A percentile compares a stretch with the other conserved stretches of the same genome.
These are phyloP conservation scores for Synergus japonicus DNA, from an alignment of 2,888 invertebrate genomes.

Conservation along the genomic window DNA sequence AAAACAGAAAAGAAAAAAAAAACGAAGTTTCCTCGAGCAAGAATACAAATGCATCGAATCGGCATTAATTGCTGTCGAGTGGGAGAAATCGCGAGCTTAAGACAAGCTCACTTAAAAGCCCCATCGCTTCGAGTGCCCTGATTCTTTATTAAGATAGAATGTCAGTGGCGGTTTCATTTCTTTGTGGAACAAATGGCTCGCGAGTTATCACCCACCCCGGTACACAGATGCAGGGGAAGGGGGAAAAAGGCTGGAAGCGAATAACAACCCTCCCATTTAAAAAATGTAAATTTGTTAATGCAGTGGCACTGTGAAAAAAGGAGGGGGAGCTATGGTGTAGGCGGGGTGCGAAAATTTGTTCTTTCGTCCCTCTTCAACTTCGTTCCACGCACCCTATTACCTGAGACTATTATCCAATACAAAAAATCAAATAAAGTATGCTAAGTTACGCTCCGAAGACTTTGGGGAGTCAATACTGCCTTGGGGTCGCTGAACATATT, in stretches of 20 bases:
- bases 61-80: constrained; percentile 68
- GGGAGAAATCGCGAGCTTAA: constrained; percentile 52
- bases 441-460: constrained; percentile 73
- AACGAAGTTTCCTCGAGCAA: constrained; percentile 28
- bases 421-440: constrained; percentile 77
- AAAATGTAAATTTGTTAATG: constrained; percentile 78
- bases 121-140: constrained; percentile 64
- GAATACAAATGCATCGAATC: constrained; percentile 55
- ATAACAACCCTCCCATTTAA: constrained; percentile 74
- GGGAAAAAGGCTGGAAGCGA: constrained; percentile 42
- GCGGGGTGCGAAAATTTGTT: constrained; percentile 71
- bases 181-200: constrained; percentile 75
- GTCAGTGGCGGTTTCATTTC: constrained; percentile 72
- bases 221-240: constrained; percentile 42
- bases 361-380: constrained; percentile 50
- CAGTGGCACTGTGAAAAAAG: constrained; percentile 61
- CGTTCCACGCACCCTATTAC: constrained; percentile 72
- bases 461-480: constrained; percentile 60
- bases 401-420: constrained; percentile 77
- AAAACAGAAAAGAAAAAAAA: neutral
- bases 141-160: constrained; percentile 75
- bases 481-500: constrained; percentile 27
- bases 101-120: constrained; percentile 64
- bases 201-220: constrained; percentile 74
- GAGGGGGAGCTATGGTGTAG: constrained; percentile 44